Evolutionary conservation across 2,113 vertebrate genomes (phyloP), one percentile per base, ranked within the genome.

Genomic region (Boulengeromyrus knoepffleri): DNA sequence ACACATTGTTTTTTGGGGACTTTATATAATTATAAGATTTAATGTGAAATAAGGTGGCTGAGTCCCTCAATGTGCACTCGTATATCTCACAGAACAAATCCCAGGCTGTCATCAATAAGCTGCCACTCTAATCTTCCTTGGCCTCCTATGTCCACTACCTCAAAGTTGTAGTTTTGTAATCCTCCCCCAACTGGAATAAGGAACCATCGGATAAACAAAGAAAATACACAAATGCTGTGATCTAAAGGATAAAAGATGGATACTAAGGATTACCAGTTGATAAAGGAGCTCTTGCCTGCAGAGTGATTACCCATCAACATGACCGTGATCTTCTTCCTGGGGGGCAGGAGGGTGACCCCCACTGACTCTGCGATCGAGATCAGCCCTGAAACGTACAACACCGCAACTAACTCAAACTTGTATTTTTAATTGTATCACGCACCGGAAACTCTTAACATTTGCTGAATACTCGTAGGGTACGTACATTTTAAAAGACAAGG

Each of bases 221-320:
- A 52, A 53, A 52, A 52, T 10, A 46, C 42, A 39, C 45, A 45
- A 87, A 24, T 90, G 39, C 21, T 87, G 5, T 53, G 5, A 87
- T 46, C 3, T 46, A 85, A 24, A 47, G n/a, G n/a, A 52, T n/a
- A 36, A 50, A 31, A 36, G 13, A 85, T 6, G 21, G 2, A 2
- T n/a, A n/a, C n/a, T 24, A n/a, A 19, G 1, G n/a, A 87, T 87
- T 93, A 97, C 97, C 97, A 97, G 91, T 97, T 97, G 87, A 97
- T 96, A 89, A 97, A 97, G 89, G 96, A 96, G 93, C 97, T 97
- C 92, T 97, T 97, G 56, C 97, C 97, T 87, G 97, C 97, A 0
- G 96, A 97, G 93, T 97, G 97, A 91, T 97, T 97, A 0, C 97
- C 97, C 94, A 97, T 97, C 90, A 97, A 90, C 96, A 97, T 95